Evolutionary conservation across 2,888 invertebrate genomes (phyloP).

Genomic region (Hetaerina titia): DNA sequence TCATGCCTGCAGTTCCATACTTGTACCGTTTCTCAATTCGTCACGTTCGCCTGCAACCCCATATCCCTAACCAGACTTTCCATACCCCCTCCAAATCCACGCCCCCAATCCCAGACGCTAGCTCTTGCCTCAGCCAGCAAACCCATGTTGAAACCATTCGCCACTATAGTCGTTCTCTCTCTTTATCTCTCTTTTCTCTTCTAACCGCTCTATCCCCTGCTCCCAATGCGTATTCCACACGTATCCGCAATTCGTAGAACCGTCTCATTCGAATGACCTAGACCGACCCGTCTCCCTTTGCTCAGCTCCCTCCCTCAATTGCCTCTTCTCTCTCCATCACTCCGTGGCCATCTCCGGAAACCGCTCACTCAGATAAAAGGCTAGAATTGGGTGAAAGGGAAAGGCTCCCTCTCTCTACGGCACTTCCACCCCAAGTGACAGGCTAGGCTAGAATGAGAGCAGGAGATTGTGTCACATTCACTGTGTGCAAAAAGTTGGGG

Average conservation of each 20-base stretch:
- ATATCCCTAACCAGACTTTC: too few relatives aligned
- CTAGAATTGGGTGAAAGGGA: background rate
- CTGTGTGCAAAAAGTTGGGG: slow-evolving; percentile 41
- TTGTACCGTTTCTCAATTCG: background rate
- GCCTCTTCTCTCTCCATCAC: background rate
- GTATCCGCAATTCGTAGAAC: background rate
- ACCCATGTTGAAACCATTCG: background rate
- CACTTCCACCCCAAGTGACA: slow-evolving; percentile 37
- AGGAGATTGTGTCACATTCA: slow-evolving; percentile 23
- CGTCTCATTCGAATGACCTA: background rate
- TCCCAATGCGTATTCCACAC: background rate
- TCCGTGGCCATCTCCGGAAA: background rate
- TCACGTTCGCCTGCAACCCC: background rate
- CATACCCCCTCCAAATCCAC: background rate
- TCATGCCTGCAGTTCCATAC: background rate
- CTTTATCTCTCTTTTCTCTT: background rate
- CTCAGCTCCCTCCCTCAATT: background rate
- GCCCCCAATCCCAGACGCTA: background rate
- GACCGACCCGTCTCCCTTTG: slow-evolving; percentile 6
- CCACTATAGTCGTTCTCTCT: background rate
- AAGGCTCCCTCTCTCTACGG: background rate
- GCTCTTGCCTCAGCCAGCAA: background rate
- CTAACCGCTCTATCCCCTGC: background rate
- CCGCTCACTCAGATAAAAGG: slow-evolving; percentile 33
- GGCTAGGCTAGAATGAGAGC: background rate